Conservation (phyloP, 2,797 vertebrate genomes). For the Artibeus lituratus region DNA sequence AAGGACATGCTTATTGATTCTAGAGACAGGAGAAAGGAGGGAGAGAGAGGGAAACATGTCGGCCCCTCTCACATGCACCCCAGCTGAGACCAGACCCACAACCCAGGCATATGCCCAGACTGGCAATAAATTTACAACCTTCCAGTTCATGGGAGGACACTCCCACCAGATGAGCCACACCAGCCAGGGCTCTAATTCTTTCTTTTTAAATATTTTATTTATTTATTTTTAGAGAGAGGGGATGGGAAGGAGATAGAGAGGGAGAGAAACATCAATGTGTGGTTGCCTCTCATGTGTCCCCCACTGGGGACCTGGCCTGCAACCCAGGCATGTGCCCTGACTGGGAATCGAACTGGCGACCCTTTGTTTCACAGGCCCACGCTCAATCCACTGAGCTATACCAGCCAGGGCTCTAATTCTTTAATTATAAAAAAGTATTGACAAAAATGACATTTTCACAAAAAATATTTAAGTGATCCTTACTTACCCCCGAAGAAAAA, state of each 20-base stretch:
- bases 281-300: too few species aligned
- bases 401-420: not conserved
- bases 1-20: not conserved
- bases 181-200: not conserved
- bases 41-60: not conserved
- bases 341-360: too few species aligned
- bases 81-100: not conserved
- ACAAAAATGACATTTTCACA: not conserved
- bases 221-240: too few species aligned
- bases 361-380: too few species aligned
- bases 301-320: too few species aligned
- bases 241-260: too few species aligned
- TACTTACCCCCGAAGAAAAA: not conserved
- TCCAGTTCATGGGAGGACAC: not conserved
- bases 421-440: not conserved
- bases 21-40: not conserved
- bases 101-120: not conserved
- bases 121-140: not conserved
- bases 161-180: not conserved
- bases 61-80: not conserved
- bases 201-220: too few species aligned
- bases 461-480: not conserved
- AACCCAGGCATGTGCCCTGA: too few species aligned
- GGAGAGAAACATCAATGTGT: too few species aligned
- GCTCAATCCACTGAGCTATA: too few species aligned